phyloP scores from a whole-genome alignment of 2,113 vertebrate genomes.

The Seriola dumerili region DNA sequence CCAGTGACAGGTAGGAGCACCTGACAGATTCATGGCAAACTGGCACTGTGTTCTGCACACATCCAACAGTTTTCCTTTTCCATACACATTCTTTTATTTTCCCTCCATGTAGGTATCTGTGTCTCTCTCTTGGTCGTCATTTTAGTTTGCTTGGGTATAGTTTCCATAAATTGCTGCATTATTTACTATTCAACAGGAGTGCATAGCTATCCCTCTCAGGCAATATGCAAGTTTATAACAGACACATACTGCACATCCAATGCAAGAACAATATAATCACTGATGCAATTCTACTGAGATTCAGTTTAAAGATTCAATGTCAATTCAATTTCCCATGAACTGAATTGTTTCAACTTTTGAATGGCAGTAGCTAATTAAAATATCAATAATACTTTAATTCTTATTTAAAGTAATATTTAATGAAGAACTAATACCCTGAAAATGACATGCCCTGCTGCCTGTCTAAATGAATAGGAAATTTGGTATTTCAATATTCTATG shows the following conservation, averaged over 20 bases:
- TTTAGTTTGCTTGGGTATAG: not conserved
- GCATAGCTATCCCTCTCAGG: not conserved
- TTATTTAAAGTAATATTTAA: too few species aligned
- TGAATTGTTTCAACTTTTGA: not conserved
- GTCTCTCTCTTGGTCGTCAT: not conserved
- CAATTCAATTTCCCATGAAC: not conserved
- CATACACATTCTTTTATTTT: not conserved
- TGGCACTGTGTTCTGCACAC: conserved; percentile 33
- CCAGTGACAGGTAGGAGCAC: conserved; percentile 44
- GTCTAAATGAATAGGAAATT: too few species aligned
- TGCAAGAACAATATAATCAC: not conserved
- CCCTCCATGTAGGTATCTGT: not conserved
- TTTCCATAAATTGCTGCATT: conserved; percentile 2
- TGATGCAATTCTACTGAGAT: not conserved
- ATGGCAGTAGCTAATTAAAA: not conserved
- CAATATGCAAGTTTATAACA: not conserved
- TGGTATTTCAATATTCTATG: too few species aligned
- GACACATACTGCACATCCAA: not conserved
- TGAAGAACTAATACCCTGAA: not conserved
- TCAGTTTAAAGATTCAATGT: not conserved
- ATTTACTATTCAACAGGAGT: not conserved
- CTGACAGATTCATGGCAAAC: conserved; percentile 51
- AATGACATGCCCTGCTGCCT: not conserved
- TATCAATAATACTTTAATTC: too few species aligned
- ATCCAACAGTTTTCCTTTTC: conserved; percentile 15